Percentiles rank a stretch among this genome's conserved stretches.
Conservation (phyloP, 2,113 vertebrate genomes). For the Pomatorhinus ruficollis region DNA sequence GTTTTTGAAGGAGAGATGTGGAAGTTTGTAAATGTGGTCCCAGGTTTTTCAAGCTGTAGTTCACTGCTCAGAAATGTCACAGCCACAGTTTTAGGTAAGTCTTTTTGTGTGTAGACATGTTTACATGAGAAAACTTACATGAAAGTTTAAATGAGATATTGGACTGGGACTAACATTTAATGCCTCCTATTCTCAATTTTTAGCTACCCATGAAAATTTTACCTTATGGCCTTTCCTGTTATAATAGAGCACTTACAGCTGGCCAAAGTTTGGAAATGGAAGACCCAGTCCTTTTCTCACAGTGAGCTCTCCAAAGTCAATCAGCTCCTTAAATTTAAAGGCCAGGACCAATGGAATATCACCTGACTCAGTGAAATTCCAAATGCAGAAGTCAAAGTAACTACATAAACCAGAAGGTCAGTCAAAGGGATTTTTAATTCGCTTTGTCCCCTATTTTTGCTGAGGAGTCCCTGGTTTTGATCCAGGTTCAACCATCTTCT, state of each 20-base stretch:
- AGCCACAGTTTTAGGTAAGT: background rate
- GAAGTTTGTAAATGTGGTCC: background rate
- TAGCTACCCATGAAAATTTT: background rate
- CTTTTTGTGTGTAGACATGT: background rate
- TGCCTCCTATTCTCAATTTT: background rate
- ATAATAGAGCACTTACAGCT: fast-evolving
- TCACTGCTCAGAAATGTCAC: background rate
- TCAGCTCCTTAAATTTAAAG: background rate
- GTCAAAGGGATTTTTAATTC: background rate
- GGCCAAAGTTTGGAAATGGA: background rate
- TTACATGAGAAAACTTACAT: background rate
- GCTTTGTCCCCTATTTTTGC: background rate
- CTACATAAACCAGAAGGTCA: background rate
- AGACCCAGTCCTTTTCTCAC: background rate
- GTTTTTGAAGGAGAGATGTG: background rate
- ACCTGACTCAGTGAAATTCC: background rate
- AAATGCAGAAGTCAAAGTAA: background rate
- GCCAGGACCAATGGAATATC: background rate
- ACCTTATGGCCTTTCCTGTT: background rate
- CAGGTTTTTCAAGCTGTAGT: background rate
- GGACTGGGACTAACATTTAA: background rate
- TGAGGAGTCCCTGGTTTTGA: background rate
- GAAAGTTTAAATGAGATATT: background rate
- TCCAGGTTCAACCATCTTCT: background rate
- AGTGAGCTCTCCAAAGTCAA: background rate